Conservation (phyloP, 2,113 vertebrate species). For the Pithys albifrons region DNA sequence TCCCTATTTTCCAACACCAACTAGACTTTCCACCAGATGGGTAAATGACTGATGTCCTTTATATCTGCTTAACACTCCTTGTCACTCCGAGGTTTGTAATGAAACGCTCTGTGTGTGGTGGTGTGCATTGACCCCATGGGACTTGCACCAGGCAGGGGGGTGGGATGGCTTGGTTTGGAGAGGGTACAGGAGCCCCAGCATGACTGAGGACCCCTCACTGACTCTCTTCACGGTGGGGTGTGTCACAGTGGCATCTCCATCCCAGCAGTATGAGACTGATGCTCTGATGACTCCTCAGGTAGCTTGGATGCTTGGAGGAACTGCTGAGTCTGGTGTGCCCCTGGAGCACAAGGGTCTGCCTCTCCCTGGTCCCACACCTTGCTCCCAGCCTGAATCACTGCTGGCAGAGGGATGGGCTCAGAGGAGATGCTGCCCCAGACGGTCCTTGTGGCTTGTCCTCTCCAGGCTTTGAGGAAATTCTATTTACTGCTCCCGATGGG, state of each 20-base stretch:
- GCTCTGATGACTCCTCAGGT: neutral
- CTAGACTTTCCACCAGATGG: constrained; percentile 41
- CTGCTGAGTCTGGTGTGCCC: rapidly evolving
- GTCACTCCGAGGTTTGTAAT: neutral
- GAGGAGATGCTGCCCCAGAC: neutral
- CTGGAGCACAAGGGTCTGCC: neutral
- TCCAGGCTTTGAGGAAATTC: neutral
- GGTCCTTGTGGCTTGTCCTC: neutral
- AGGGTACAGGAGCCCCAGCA: neutral
- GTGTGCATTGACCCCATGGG: neutral
- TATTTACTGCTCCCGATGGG: neutral
- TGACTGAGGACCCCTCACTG: neutral
- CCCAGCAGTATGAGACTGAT: neutral
- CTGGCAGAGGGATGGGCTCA: neutral
- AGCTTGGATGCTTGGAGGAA: neutral
- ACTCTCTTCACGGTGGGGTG: neutral
- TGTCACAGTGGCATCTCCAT: neutral
- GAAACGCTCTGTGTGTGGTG: neutral
- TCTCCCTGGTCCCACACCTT: neutral
- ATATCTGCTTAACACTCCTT: constrained; percentile 42
- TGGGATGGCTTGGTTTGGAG: neutral
- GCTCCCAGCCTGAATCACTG: neutral
- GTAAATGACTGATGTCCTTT: constrained; percentile 48
- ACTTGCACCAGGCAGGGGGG: rapidly evolving
- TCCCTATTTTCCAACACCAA: constrained; percentile 23